Evolutionary conservation across 2,113 vertebrate species (phyloP).

Genomic region (Cyanoliseus patagonus): DNA sequence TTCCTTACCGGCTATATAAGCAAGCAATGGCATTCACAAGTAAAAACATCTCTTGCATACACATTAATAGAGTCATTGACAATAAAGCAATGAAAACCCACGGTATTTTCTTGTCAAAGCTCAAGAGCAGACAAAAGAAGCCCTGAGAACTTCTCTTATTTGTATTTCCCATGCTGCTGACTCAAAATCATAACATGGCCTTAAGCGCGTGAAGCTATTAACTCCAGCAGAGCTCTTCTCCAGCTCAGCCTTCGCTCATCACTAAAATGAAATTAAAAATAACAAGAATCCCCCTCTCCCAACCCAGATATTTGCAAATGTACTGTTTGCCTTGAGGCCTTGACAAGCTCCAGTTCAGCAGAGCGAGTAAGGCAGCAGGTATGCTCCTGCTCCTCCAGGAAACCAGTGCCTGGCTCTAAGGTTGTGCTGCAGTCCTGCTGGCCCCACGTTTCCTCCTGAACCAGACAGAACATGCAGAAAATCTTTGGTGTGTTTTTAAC

Average conservation of each 20-base stretch:
- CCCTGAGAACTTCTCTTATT: neutral
- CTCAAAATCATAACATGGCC: neutral
- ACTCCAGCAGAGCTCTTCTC: neutral
- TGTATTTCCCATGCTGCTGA: neutral
- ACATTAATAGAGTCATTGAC: neutral
- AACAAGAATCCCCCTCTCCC: neutral
- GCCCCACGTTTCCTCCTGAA: neutral
- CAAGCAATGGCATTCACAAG: neutral
- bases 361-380: neutral
- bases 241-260: neutral
- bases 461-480: neutral
- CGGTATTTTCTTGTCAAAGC: neutral
- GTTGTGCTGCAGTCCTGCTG: neutral
- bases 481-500: neutral
- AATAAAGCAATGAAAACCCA: neutral
- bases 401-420: neutral
- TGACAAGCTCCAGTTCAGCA: neutral
- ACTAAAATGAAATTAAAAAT: neutral
- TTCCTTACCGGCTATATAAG: neutral
- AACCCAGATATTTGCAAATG: neutral
- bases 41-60: neutral
- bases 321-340: neutral
- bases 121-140: neutral
- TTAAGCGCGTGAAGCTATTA: neutral
- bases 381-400: neutral